phyloP scores from a whole-genome alignment of 2,113 vertebrate species.

The Jacana jacana region DNA sequence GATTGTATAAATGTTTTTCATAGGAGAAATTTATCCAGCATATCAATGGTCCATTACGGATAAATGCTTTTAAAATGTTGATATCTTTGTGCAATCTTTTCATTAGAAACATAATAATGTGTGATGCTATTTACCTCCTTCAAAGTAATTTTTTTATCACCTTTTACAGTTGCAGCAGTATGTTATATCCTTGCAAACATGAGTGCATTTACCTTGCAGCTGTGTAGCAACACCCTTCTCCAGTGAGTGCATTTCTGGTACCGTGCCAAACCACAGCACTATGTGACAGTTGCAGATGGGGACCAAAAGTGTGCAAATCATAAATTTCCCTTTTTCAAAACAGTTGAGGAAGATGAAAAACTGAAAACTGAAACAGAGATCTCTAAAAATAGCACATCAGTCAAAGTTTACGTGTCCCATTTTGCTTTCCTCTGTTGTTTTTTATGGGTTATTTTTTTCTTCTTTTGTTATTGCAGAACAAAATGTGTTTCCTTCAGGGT shows the following conservation, averaged over 20 bases:
- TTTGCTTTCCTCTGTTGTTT: background rate
- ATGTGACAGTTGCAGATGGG: background rate
- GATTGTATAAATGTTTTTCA: background rate
- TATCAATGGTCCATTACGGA: background rate
- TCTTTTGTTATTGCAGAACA: conserved; percentile 14
- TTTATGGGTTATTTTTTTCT: too few species aligned
- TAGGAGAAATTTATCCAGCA: background rate
- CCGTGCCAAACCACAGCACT: background rate
- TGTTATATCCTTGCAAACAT: background rate
- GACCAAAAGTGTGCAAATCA: background rate
- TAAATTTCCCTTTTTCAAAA: background rate
- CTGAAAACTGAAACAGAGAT: background rate
- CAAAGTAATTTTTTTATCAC: background rate
- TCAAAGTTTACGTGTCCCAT: background rate
- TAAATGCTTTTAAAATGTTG: background rate
- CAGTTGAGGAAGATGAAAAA: background rate
- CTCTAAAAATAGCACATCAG: background rate
- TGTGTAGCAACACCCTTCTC: background rate
- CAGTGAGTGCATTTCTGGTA: background rate
- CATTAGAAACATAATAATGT: background rate
- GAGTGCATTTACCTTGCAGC: background rate
- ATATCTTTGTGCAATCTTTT: background rate
- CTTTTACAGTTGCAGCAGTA: background rate
- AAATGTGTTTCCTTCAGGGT: conserved; percentile 51
- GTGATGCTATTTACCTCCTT: background rate